Base-by-base conservation (phyloP, 2,113 vertebrate species). In the Phoenicopterus ruber region DNA sequence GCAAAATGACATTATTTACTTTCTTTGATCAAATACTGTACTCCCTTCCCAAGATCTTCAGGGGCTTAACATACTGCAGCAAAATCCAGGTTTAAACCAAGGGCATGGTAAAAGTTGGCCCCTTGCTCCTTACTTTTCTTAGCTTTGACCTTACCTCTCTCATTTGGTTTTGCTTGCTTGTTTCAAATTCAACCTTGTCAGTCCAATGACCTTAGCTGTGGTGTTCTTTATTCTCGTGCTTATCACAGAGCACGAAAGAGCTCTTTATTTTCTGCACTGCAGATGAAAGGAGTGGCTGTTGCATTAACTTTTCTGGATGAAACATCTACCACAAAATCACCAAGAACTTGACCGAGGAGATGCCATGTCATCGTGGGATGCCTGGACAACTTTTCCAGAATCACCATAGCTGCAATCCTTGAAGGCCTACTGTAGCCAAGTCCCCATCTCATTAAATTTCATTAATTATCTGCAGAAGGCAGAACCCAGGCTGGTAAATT, bases 231-330 rank as follows among this genome's bases (percentile, higher is more conserved):
- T 63, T 66, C n/a, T 71, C 74, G 19, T 49, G 24, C 32, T 73
- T 66, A 44, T 5, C 49, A 18, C 1, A 52, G 1, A 65, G 7
- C 4, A 36, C 0, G 3, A 44, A 76, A 81, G 24, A 32, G 6
- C 3, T 66, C 34, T 47, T 50, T 40, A 36, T 65, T 72, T 90
- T 63, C n/a, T 24, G 11, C 31, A n/a, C 32, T 70, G 13, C 15
- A 66, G 25, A 18, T 67, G 29, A 82, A 79, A 87, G 10, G 3
- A 62, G 19, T 28, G 21, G 32, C 38, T 82, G 8, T 32, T 54
- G 16, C 15, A 40, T 52, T 7, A 87, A 62, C 13, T 61, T 49
- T 77, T 78, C 31, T 66, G 42, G 14, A 58, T 62, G 20, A 90
- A 90, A 61, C 3, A 34, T 6, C 4, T 44, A 44, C 6, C 29